Evolutionary conservation across 1,140 invertebrate genomes (phyloP).

Genomic region (Bombyx mandarina): DNA sequence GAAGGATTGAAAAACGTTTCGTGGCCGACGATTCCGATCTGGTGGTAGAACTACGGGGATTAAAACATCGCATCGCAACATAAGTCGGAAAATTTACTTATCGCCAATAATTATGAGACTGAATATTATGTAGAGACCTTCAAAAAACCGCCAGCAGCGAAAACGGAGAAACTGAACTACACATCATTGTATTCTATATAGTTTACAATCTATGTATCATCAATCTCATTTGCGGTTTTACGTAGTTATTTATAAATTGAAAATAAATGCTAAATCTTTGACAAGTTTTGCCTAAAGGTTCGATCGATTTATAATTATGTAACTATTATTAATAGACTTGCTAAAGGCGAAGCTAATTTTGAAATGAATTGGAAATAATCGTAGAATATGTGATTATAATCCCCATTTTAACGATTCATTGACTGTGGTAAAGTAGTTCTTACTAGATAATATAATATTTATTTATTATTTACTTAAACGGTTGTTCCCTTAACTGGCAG

Average conservation of each 20-base stretch:
- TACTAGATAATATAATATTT: conserved; percentile 17
- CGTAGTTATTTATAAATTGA: no score
- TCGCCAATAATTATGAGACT: conserved; percentile 66
- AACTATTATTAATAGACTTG: no score
- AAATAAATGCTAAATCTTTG: no score
- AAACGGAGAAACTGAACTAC: conserved; percentile 27
- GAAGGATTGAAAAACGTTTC: conserved; percentile 72
- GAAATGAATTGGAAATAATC: conserved; percentile 27
- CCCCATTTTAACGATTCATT: conserved; percentile 29
- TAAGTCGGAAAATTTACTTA: conserved; percentile 45
- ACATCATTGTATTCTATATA: conserved; percentile 1
- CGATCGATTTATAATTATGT: no score
- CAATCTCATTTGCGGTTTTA: no score
- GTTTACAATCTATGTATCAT: neutral
- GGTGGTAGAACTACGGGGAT: conserved; percentile 71
- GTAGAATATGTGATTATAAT: conserved; percentile 69
- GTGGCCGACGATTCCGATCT: conserved; percentile 72
- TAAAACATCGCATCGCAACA: conserved; percentile 71
- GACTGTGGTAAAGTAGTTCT: conserved; percentile 19
- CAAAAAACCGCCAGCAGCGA: conserved; percentile 48
- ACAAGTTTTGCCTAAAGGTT: no score
- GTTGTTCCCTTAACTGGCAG: conserved; percentile 56
- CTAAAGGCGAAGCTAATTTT: no score
- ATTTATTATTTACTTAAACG: conserved; percentile 11
- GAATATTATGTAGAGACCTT: conserved; percentile 62